A percentile compares a stretch with the other conserved stretches of the same genome.
Conservation (phyloP, 1,140 invertebrate species). For the Hylyphantes graminicola region DNA sequence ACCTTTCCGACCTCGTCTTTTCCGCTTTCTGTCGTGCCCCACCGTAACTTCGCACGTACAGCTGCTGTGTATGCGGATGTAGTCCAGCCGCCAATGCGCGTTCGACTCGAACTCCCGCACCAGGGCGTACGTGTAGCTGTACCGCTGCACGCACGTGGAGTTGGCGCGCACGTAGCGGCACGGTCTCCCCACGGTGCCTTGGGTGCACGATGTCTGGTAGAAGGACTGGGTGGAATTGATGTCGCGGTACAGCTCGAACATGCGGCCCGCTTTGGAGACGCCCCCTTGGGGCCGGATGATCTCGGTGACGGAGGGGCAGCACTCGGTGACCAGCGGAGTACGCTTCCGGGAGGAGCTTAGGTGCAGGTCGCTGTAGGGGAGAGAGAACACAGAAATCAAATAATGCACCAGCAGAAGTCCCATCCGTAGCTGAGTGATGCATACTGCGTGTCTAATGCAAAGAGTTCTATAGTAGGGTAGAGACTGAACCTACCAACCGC, state of each 20-base stretch:
- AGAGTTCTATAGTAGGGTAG: no score
- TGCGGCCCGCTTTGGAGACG: conserved; percentile 77
- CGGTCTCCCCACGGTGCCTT: conserved; percentile 77
- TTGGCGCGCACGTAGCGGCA: conserved; percentile 77
- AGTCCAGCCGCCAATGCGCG: conserved; percentile 79
- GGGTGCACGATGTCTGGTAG: conserved; percentile 82
- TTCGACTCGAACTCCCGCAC: conserved; percentile 72
- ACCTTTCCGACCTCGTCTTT: not conserved
- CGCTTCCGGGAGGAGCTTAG: not conserved
- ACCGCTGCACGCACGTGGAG: conserved; percentile 84
- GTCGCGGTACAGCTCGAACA: conserved; percentile 81
- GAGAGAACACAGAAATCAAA: no score
- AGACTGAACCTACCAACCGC: no score
- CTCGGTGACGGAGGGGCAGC: conserved; percentile 82
- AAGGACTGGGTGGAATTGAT: conserved; percentile 73
- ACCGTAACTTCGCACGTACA: conserved; percentile 79
- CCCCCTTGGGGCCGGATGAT: conserved; percentile 82
- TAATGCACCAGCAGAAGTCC: no score
- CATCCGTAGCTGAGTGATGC: no score
- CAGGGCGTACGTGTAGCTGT: conserved; percentile 86
- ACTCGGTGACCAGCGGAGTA: conserved; percentile 70
- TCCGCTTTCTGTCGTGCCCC: not conserved
- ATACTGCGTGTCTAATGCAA: no score
- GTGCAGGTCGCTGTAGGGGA: no score
- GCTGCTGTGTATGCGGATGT: conserved; percentile 82